A percentile compares a stretch with the other conserved stretches of the same genome.
Conservation (phyloP, 2,113 vertebrate genomes). For the Charadrius vociferus region DNA sequence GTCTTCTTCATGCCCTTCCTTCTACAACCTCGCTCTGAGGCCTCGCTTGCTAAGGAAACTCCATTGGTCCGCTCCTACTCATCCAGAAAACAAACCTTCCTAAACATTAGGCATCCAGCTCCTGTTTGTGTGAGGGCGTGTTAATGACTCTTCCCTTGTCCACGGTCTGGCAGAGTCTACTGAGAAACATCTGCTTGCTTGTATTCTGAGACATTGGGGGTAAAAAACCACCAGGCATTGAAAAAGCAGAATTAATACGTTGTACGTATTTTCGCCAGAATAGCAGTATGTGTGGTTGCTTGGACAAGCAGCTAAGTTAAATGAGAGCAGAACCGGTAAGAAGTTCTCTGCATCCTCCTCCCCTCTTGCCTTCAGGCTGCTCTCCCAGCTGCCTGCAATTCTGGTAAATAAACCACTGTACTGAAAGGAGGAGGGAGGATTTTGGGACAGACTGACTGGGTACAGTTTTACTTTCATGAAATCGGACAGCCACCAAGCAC, state of each 20-base stretch:
- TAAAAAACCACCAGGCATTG: fast-evolving
- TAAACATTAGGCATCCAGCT: neutral
- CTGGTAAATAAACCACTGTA: neutral
- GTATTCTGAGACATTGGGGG: neutral
- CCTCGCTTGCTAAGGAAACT: neutral
- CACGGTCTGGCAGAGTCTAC: neutral
- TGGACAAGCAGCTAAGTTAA: neutral
- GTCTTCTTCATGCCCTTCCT: neutral
- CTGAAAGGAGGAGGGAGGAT: neutral
- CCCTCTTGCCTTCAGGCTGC: neutral
- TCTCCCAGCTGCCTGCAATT: neutral
- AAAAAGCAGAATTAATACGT: neutral
- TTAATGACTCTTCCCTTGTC: neutral
- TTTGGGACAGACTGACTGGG: neutral
- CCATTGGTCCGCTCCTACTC: neutral
- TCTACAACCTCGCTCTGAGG: neutral
- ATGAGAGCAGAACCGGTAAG: neutral
- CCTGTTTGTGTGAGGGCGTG: neutral
- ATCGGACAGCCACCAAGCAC: neutral
- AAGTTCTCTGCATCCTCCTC: neutral
- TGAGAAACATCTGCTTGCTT: neutral
- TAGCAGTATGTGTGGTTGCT: fast-evolving
- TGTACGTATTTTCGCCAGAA: neutral
- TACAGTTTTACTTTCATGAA: neutral
- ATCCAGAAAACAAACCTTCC: neutral